A percentile compares a stretch with the other conserved stretches of the same genome.
Evolutionary conservation across 35 echinoderm and acorn worm genomes (phyloP).

Genomic region (Diadema setosum): DNA sequence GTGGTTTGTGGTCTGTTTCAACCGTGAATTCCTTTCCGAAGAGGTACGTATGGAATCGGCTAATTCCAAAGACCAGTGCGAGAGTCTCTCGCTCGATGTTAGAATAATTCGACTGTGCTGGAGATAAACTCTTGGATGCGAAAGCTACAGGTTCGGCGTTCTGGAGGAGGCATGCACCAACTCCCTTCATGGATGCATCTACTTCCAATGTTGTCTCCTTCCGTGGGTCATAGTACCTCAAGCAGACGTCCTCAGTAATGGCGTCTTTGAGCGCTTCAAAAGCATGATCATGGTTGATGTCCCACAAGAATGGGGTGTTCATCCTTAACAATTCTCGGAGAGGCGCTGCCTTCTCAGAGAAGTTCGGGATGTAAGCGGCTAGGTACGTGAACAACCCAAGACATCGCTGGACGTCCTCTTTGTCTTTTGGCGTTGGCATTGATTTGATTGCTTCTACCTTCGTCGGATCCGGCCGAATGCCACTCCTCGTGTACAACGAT

Average conservation of each 20-base stretch:
- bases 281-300: slow-evolving; percentile 42
- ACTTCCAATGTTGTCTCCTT: too few species aligned
- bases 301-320: slow-evolving; percentile 17
- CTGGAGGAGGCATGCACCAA: too few species aligned
- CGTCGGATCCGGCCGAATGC: slow-evolving; percentile 12
- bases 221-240: too few species aligned
- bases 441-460: slow-evolving; percentile 39
- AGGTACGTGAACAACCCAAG: slow-evolving; percentile 39
- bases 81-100: slow-evolving; percentile 41
- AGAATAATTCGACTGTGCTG: too few species aligned
- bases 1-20: slow-evolving; percentile 35
- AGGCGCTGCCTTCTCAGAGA: slow-evolving; percentile 1
- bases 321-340: slow-evolving; percentile 4
- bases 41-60: slow-evolving; percentile 37
- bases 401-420: slow-evolving; percentile 35
- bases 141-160: too few species aligned
- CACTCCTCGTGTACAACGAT: slow-evolving; percentile 15
- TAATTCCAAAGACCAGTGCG: slow-evolving; percentile 37
- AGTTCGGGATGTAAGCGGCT: slow-evolving; percentile 38
- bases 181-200: too few species aligned
- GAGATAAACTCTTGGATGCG: too few species aligned
- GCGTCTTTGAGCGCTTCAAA: too few species aligned
- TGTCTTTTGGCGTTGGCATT: slow-evolving; percentile 44
- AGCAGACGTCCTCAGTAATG: too few species aligned
- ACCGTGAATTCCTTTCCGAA: slow-evolving; percentile 25